These are phyloP conservation scores for Takifugu bimaculatus DNA, from an alignment of 2,113 vertebrate species.

Conservation along the genomic window DNA sequence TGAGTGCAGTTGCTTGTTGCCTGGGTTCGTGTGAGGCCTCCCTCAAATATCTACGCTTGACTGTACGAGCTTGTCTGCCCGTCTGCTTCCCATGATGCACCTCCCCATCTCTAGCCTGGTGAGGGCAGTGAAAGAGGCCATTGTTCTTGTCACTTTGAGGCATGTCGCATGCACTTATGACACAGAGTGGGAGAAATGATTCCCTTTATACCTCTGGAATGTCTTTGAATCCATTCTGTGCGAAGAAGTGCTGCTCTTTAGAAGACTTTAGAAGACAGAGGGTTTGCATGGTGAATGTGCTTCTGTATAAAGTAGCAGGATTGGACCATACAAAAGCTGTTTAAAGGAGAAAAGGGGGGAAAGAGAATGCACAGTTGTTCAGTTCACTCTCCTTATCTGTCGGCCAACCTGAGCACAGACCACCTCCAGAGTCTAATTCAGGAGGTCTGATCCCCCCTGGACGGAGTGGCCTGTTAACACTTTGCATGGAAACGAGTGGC, in stretches of 20 bases:
- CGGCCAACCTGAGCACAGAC: slow-evolving; percentile 9
- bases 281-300: not conserved
- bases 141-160: slow-evolving; percentile 69
- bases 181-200: slow-evolving; percentile 71
- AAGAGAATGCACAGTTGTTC: slow-evolving; percentile 3
- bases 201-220: slow-evolving; percentile 68
- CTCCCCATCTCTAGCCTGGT: slow-evolving; percentile 49
- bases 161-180: slow-evolving; percentile 73
- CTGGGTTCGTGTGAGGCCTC: slow-evolving; percentile 42
- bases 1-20: slow-evolving; percentile 48
- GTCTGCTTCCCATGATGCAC: slow-evolving; percentile 68
- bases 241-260: slow-evolving; percentile 30
- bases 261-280: not conserved
- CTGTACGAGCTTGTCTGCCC: slow-evolving; percentile 48
- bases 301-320: not conserved
- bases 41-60: slow-evolving; percentile 40
- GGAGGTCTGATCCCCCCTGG: slow-evolving; percentile 35
- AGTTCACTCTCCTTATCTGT: slow-evolving; percentile 1
- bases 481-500: slow-evolving; percentile 42
- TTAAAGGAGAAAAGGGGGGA: not conserved
- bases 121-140: slow-evolving; percentile 71
- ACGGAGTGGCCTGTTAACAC: slow-evolving; percentile 31
- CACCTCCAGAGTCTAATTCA: slow-evolving; percentile 49
- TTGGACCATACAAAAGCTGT: not conserved
- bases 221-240: slow-evolving; percentile 64